A percentile compares a stretch with the other conserved stretches of the same genome.
These are phyloP conservation scores for Cephus cinctus DNA, from an alignment of 1,140 invertebrate species.

Conservation along the genomic window DNA sequence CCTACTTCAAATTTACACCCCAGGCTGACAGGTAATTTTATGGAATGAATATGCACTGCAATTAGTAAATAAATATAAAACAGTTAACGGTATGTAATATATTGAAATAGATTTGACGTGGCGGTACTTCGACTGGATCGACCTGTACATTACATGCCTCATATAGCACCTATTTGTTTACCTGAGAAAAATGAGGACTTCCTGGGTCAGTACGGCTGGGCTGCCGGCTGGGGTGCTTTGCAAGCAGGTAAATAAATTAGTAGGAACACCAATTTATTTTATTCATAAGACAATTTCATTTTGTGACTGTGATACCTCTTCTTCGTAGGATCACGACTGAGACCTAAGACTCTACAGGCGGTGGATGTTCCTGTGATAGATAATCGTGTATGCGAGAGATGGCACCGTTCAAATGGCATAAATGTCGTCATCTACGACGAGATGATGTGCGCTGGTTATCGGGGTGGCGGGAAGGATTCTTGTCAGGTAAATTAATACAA, in stretches of 20 bases:
- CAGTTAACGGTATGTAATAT: neutral
- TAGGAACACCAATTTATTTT: neutral
- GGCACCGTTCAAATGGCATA: slow-evolving; percentile 80
- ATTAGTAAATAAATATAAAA: neutral
- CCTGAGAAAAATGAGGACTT: slow-evolving; percentile 89
- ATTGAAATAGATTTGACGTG: slow-evolving; percentile 74
- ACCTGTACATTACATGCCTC: slow-evolving; percentile 86
- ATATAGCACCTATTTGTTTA: slow-evolving; percentile 90
- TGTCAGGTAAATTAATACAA: slow-evolving; percentile 73
- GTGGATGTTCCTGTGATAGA: slow-evolving; percentile 91
- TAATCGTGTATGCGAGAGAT: slow-evolving; percentile 81
- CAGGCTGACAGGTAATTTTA: slow-evolving; percentile 69
- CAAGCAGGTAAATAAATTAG: slow-evolving; percentile 61
- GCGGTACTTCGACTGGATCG: slow-evolving; percentile 86
- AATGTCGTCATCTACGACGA: slow-evolving; percentile 93
- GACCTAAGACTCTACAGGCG: slow-evolving; percentile 88
- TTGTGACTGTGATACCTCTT: slow-evolving; percentile 7
- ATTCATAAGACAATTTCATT: too few species aligned
- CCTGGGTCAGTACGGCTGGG: slow-evolving; percentile 86
- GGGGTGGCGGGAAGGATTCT: slow-evolving; percentile 83
- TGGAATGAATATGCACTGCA: neutral
- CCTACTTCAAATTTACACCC: slow-evolving; percentile 93
- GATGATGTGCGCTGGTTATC: slow-evolving; percentile 96
- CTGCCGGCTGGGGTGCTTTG: slow-evolving; percentile 92
- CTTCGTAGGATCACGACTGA: slow-evolving; percentile 74